These are phyloP conservation scores for Thymelicus acteon DNA, from an alignment of 2,888 invertebrate genomes.

Conservation along the genomic window DNA sequence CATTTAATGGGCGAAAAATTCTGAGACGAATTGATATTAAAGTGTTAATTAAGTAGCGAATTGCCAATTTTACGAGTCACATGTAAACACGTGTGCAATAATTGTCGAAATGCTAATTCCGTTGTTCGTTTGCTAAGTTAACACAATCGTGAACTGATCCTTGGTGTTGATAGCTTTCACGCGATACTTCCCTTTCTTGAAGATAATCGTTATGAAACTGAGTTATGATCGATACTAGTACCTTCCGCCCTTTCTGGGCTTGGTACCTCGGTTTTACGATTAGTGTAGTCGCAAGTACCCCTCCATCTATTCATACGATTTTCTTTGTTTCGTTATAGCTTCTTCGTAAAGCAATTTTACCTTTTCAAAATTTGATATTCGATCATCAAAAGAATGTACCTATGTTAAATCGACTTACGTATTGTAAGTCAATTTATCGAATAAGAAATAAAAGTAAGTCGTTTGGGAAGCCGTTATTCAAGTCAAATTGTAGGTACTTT, in stretches of 20 bases:
- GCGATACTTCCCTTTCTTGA: conserved; percentile 34
- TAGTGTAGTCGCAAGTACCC: not conserved
- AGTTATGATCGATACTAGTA: conserved; percentile 32
- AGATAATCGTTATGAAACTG: conserved; percentile 30
- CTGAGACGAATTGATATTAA: conserved; percentile 34
- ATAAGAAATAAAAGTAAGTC: no score
- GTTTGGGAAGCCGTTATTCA: no score
- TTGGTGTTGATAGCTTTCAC: conserved; percentile 30
- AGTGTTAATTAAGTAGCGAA: conserved; percentile 22
- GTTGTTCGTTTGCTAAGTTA: conserved; percentile 14
- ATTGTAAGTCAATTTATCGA: no score
- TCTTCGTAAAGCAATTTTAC: no score
- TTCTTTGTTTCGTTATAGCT: no score
- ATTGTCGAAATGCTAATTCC: not conserved
- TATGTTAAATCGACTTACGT: no score
- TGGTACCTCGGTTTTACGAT: conserved; percentile 8
- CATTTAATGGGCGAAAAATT: conserved; percentile 33
- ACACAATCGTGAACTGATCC: conserved; percentile 26
- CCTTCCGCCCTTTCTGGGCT: not conserved
- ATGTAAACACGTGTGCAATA: not conserved
- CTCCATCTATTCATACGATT: no score
- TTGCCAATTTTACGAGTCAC: not conserved
- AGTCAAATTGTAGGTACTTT: no score
- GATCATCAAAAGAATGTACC: no score
- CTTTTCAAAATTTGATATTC: no score